These are phyloP conservation scores for Tiliqua scincoides DNA, from an alignment of 2,113 vertebrate genomes.

Conservation along the genomic window DNA sequence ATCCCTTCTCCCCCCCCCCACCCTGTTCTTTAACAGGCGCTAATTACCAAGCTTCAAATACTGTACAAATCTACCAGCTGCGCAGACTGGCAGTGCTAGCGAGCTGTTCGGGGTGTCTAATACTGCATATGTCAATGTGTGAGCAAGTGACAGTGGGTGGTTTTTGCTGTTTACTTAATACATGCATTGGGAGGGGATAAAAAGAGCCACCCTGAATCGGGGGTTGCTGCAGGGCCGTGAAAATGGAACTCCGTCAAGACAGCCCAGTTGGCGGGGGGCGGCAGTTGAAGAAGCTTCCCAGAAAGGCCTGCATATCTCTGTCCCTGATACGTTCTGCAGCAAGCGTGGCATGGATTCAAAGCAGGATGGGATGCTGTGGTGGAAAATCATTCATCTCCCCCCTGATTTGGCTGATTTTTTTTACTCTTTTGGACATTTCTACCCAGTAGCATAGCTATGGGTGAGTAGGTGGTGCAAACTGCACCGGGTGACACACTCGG, in stretches of 20 bases:
- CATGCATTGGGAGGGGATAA: slow-evolving; percentile 20
- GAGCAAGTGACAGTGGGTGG: slow-evolving; percentile 84
- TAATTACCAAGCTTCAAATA: slow-evolving; percentile 92
- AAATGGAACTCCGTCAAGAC: neutral
- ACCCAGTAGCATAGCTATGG: no score
- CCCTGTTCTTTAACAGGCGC: slow-evolving; percentile 71
- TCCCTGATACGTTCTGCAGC: no score
- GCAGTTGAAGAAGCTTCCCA: no score
- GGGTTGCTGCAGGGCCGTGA: neutral
- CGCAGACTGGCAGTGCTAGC: slow-evolving; percentile 82
- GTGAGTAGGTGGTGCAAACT: no score
- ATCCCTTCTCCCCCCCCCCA: slow-evolving; percentile 44
- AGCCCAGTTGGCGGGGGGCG: neutral
- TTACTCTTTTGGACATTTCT: no score
- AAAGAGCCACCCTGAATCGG: neutral
- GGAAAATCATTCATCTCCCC: no score
- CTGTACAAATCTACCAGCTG: slow-evolving; percentile 84
- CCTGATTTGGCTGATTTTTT: no score
- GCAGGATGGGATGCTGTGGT: no score
- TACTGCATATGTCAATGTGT: slow-evolving; percentile 72
- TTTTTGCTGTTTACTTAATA: slow-evolving; percentile 71
- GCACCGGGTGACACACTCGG: no score
- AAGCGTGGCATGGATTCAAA: neutral
- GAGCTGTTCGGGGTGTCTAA: slow-evolving; percentile 80
- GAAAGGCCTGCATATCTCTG: neutral